Conservation (phyloP, 2,888 invertebrate species). For the Drosophila atripex region DNA sequence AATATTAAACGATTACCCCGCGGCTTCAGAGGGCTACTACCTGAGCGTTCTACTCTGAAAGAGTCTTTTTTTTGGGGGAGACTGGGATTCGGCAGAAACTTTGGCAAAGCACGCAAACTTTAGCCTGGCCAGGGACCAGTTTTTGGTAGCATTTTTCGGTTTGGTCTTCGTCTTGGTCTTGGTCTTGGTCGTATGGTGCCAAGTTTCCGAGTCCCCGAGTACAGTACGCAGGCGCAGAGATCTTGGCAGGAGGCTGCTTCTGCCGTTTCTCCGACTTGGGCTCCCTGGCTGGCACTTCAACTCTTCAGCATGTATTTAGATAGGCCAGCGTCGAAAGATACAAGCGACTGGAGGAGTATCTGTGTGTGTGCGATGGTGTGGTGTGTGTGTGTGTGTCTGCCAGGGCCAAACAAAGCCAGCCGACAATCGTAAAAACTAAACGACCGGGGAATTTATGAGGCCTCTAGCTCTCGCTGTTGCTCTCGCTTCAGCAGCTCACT, state of each 20-base stretch:
- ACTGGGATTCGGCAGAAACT: slow-evolving; percentile 51
- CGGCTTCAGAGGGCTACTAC: slow-evolving; percentile 40
- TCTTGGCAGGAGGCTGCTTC: slow-evolving; percentile 69
- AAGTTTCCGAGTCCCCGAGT: slow-evolving; percentile 32
- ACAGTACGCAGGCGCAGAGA: slow-evolving; percentile 71
- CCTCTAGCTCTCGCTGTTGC: slow-evolving; percentile 22
- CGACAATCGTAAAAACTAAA: slow-evolving; percentile 79
- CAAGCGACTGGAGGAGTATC: slow-evolving; percentile 62
- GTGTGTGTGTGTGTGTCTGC: slow-evolving; percentile 28
- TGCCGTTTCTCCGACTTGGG: slow-evolving; percentile 40
- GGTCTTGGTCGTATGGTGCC: slow-evolving; percentile 14
- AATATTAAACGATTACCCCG: slow-evolving; percentile 28
- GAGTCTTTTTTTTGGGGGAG: slow-evolving; percentile 35
- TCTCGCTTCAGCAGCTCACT: too few relatives aligned
- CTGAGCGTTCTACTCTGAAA: slow-evolving; percentile 48
- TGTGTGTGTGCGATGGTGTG: slow-evolving; percentile 19
- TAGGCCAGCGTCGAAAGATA: slow-evolving; percentile 69
- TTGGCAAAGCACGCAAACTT: slow-evolving; percentile 76
- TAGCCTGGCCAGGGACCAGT: slow-evolving; percentile 71
- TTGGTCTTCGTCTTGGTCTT: slow-evolving; percentile 28
- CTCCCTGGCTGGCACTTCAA: slow-evolving; percentile 63
- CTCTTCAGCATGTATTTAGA: slow-evolving; percentile 71
- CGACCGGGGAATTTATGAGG: slow-evolving; percentile 75
- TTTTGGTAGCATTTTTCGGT: slow-evolving; percentile 43
- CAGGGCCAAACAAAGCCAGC: slow-evolving; percentile 73